These are phyloP conservation scores for Bubalus kerabau DNA, from an alignment of 2,113 vertebrate species.

Conservation along the genomic window DNA sequence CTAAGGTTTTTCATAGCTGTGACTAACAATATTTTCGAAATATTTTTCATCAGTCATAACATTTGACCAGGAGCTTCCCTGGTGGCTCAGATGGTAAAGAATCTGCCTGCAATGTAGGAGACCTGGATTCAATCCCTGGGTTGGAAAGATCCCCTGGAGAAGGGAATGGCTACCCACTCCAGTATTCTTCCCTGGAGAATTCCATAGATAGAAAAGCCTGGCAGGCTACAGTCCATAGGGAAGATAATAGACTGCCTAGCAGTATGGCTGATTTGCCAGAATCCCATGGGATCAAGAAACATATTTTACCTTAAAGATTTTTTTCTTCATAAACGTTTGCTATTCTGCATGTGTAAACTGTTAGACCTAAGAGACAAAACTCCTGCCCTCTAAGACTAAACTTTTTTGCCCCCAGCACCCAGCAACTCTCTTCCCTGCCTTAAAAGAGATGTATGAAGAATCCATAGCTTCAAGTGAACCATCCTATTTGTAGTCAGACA, in stretches of 20 bases:
- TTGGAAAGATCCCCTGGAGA: background rate
- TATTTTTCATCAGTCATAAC: background rate
- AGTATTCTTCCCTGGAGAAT: background rate
- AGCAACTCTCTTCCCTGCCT: background rate
- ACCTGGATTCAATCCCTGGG: background rate
- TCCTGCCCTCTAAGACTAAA: background rate
- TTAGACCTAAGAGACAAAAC: background rate
- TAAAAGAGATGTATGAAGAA: background rate
- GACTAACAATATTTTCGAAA: background rate
- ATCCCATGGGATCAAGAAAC: conserved; percentile 2
- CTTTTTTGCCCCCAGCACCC: background rate
- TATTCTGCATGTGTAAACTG: background rate
- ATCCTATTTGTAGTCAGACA: background rate
- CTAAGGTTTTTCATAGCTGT: background rate
- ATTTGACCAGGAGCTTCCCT: background rate
- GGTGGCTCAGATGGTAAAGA: background rate
- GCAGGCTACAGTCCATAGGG: background rate
- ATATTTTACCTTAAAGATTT: background rate
- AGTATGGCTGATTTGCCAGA: background rate
- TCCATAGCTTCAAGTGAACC: background rate
- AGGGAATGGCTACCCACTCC: background rate
- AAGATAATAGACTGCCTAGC: background rate
- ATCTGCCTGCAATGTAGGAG: background rate
- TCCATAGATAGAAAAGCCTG: background rate
- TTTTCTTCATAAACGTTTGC: background rate